A percentile compares a stretch with the other conserved stretches of the same genome.
These are phyloP conservation scores for Phymorhynchus buccinoides DNA, from an alignment of 1,140 invertebrate species.

Conservation along the genomic window DNA sequence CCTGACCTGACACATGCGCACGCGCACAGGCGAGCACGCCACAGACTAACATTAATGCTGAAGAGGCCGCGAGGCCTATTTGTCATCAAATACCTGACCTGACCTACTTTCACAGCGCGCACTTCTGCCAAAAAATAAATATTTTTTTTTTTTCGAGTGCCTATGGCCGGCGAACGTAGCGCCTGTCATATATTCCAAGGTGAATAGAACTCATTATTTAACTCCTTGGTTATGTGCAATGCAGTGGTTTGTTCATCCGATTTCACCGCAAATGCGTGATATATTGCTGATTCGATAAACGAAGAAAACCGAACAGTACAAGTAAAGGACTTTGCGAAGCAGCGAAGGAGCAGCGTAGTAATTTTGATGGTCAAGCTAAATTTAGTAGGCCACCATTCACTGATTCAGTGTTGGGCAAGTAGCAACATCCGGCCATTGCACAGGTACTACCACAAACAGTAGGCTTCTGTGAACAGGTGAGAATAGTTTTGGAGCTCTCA, in stretches of 20 bases:
- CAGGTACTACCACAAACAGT: neutral
- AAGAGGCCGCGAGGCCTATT: too few relatives aligned
- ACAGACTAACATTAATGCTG: too few relatives aligned
- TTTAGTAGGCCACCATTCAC: slow-evolving; percentile 5
- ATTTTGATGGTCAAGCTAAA: slow-evolving; percentile 3
- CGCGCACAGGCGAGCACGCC: too few relatives aligned
- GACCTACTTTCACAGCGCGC: too few relatives aligned
- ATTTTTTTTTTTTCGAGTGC: neutral
- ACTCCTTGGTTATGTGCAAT: too few relatives aligned
- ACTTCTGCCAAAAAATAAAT: neutral
- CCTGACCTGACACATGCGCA: too few relatives aligned
- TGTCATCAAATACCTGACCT: too few relatives aligned
- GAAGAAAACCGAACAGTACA: too few relatives aligned
- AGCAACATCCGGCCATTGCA: neutral
- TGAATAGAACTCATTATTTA: too few relatives aligned
- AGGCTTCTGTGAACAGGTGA: neutral
- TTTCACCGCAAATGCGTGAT: too few relatives aligned
- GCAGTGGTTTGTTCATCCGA: too few relatives aligned
- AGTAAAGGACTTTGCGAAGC: neutral
- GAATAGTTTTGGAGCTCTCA: neutral
- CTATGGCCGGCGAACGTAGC: neutral
- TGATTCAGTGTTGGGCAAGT: neutral
- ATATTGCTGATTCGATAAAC: too few relatives aligned
- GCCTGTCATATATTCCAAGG: neutral
- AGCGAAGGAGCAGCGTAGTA: neutral